These are phyloP conservation scores for Prorops nasuta DNA, from an alignment of 1,140 invertebrate genomes.

Conservation along the genomic window DNA sequence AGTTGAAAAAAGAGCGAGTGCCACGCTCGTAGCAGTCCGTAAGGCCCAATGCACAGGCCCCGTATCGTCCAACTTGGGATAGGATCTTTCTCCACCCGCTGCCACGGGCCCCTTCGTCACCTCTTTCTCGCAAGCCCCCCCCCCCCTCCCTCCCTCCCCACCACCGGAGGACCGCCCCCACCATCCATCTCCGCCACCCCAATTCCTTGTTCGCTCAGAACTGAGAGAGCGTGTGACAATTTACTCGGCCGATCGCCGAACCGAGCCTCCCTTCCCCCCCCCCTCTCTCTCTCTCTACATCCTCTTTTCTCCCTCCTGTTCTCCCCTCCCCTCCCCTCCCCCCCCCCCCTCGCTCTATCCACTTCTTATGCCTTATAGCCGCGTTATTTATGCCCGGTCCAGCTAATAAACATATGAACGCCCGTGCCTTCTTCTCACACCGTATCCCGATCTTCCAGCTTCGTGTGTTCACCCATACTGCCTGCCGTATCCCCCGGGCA, in stretches of 20 bases:
- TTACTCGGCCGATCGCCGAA: slow-evolving; percentile 51
- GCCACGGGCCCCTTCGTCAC: slow-evolving; percentile 10
- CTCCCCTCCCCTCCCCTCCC: slow-evolving; percentile 10
- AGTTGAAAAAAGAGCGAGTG: slow-evolving; percentile 26
- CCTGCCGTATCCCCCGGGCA: slow-evolving; percentile 28
- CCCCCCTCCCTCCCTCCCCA: slow-evolving; percentile 4
- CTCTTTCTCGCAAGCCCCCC: background rate
- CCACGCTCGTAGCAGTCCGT: background rate
- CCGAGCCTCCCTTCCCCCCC: slow-evolving; percentile 12
- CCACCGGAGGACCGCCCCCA: slow-evolving; percentile 14
- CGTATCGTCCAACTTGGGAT: slow-evolving; percentile 32
- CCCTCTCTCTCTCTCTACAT: background rate
- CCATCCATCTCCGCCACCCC: slow-evolving; percentile 22
- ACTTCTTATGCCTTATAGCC: slow-evolving; percentile 50
- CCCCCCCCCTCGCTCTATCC: slow-evolving; percentile 16
- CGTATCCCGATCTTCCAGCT: slow-evolving; percentile 1
- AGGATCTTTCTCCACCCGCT: slow-evolving; percentile 47
- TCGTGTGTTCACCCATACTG: slow-evolving; percentile 11
- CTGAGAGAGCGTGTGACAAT: slow-evolving; percentile 55
- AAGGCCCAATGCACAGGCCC: slow-evolving; percentile 3
- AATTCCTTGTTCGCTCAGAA: slow-evolving; percentile 40
- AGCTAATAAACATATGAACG: slow-evolving; percentile 59
- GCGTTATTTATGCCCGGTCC: slow-evolving; percentile 56
- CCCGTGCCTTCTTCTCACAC: slow-evolving; percentile 39
- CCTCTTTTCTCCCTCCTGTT: slow-evolving; percentile 19